Conservation (phyloP, 2,888 invertebrate species). For the Notodonta ziczac region DNA sequence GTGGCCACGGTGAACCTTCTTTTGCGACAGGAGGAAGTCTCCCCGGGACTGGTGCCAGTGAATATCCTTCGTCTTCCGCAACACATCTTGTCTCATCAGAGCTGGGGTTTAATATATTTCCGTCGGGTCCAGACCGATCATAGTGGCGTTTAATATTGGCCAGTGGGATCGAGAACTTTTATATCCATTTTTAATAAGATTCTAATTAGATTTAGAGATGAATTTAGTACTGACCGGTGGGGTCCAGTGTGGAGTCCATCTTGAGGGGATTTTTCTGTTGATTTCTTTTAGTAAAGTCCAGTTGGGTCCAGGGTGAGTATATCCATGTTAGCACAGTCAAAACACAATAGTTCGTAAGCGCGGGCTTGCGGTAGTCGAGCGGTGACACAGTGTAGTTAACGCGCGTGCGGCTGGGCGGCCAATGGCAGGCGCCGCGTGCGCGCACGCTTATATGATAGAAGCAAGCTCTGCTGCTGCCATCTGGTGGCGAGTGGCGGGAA, state of each 20-base stretch:
- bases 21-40: slow-evolving; percentile 79
- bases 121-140: slow-evolving; percentile 77
- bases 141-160: slow-evolving; percentile 66
- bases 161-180: slow-evolving; percentile 71
- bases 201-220: slow-evolving; percentile 33
- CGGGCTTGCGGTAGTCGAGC: slow-evolving; percentile 47
- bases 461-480: slow-evolving; percentile 56
- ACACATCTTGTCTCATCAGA: slow-evolving; percentile 69
- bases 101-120: slow-evolving; percentile 71
- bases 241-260: slow-evolving; percentile 73
- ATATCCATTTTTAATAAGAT: slow-evolving; percentile 58
- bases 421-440: slow-evolving; percentile 65
- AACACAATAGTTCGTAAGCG: slow-evolving; percentile 65
- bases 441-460: slow-evolving; percentile 73
- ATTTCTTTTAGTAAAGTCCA: slow-evolving; percentile 70
- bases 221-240: slow-evolving; percentile 69
- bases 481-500: slow-evolving; percentile 68
- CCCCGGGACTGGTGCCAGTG: slow-evolving; percentile 74
- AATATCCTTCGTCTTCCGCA: slow-evolving; percentile 75
- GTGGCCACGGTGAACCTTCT: slow-evolving; percentile 64
- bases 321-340: slow-evolving; percentile 76
- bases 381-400: slow-evolving; percentile 58
- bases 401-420: slow-evolving; percentile 66
- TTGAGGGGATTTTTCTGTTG: slow-evolving; percentile 13
- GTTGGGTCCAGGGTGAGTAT: slow-evolving; percentile 76